phyloP scores from a whole-genome alignment of 2,113 vertebrate genomes.

The Sander vitreus region DNA sequence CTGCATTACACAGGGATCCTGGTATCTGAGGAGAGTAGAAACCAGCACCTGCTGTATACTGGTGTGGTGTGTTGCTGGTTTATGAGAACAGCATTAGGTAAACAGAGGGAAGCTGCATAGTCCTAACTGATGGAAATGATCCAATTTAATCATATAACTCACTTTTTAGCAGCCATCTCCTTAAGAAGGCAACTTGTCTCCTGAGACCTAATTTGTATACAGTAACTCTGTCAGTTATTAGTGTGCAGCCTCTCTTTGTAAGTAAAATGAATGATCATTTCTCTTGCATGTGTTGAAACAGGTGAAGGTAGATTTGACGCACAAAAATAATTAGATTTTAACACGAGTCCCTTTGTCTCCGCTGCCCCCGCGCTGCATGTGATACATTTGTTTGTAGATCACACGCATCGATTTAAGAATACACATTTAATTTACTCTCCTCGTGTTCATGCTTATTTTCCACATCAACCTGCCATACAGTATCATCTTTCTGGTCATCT shows the following conservation, averaged over 20 bases:
- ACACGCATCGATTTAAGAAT: background rate
- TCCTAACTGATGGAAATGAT: background rate
- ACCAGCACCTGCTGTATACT: background rate
- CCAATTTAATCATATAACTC: background rate
- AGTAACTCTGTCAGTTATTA: background rate
- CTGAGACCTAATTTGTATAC: background rate
- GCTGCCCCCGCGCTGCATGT: background rate
- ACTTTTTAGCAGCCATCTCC: background rate
- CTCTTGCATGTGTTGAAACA: background rate
- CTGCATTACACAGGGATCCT: constrained; percentile 2
- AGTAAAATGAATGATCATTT: constrained; percentile 3
- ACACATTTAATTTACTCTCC: background rate
- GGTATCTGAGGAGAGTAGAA: constrained; percentile 9
- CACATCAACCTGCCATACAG: background rate
- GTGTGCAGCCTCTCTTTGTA: background rate
- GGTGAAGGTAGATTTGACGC: background rate
- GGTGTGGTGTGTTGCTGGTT: background rate
- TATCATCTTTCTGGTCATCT: background rate
- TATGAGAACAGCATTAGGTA: background rate
- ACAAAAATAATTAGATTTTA: constrained; percentile 3
- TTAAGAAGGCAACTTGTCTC: background rate
- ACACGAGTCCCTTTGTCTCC: background rate
- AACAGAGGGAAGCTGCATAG: background rate
- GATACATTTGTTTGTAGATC: background rate
- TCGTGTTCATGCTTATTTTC: background rate